Evolutionary conservation across 2,797 vertebrate genomes (phyloP).

Genomic region (Acomys russatus): DNA sequence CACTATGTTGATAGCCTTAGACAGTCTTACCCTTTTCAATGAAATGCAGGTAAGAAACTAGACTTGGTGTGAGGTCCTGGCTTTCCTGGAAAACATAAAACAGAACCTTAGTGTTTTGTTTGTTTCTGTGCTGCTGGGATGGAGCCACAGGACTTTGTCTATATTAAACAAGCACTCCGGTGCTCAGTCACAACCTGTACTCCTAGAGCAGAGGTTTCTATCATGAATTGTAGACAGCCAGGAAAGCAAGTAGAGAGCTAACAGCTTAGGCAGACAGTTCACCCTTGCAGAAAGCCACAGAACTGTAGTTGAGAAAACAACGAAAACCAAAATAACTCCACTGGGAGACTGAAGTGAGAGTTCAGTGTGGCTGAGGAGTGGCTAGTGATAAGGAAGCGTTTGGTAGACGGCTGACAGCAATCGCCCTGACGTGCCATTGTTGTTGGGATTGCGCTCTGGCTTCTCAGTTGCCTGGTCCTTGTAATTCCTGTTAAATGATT

Average conservation of each 20-base stretch:
- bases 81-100: constrained; percentile 21
- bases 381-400: neutral
- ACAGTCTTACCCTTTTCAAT: neutral
- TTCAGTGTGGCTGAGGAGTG: neutral
- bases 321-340: neutral
- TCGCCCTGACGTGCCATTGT: neutral
- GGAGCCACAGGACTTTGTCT: neutral
- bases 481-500: neutral
- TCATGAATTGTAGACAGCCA: neutral
- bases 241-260: neutral
- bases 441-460: neutral
- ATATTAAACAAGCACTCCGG: neutral
- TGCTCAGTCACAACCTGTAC: neutral
- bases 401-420: constrained; percentile 31
- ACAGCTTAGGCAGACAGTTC: neutral
- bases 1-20: constrained; percentile 23
- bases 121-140: neutral
- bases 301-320: neutral
- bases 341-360: neutral
- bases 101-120: neutral
- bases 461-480: neutral
- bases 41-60: neutral
- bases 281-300: constrained; percentile 9
- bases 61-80: neutral
- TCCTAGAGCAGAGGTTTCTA: neutral